Percentiles rank a stretch among this genome's conserved stretches.
Evolutionary conservation across 2,888 invertebrate species (phyloP).

Genomic region (Eretmocerus hayati): DNA sequence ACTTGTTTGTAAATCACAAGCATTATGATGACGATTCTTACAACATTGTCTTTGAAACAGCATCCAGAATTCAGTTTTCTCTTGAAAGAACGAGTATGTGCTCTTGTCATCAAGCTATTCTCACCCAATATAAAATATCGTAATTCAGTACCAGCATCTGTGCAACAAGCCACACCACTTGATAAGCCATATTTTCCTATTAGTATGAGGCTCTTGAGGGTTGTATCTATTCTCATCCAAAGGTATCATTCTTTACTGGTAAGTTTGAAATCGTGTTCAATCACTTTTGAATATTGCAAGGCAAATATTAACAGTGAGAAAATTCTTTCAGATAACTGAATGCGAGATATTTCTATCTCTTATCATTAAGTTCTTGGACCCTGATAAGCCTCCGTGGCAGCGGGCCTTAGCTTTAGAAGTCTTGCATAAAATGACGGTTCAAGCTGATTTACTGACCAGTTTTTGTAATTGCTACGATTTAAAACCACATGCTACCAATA

Average conservation of each 20-base stretch:
- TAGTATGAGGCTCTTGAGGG: constrained; percentile 86
- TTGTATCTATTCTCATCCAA: constrained; percentile 88
- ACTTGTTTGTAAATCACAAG: too few species aligned
- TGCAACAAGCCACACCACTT: constrained; percentile 58
- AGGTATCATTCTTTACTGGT: constrained; percentile 88
- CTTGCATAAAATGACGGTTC: constrained; percentile 86
- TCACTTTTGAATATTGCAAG: not conserved
- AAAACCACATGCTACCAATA: constrained; percentile 86
- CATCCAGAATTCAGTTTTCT: constrained; percentile 91
- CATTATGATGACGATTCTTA: too few species aligned
- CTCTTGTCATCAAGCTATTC: constrained; percentile 94
- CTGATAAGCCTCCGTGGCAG: constrained; percentile 96
- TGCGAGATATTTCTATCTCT: constrained; percentile 97
- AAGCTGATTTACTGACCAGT: constrained; percentile 78
- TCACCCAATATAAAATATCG: constrained; percentile 98
- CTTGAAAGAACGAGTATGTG: constrained; percentile 94
- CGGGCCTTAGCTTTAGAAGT: constrained; percentile 92
- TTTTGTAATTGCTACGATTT: constrained; percentile 95
- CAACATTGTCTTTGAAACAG: constrained; percentile 50
- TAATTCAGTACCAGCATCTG: constrained; percentile 52
- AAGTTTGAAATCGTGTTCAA: constrained; percentile 36
- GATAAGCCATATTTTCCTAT: constrained; percentile 96
- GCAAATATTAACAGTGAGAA: not conserved
- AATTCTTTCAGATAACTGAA: constrained; percentile 71
- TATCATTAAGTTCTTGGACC: constrained; percentile 94